A percentile compares a stretch with the other conserved stretches of the same genome.
phyloP scores from a whole-genome alignment of 2,888 invertebrate species.

The Rhogogaster chlorosoma region DNA sequence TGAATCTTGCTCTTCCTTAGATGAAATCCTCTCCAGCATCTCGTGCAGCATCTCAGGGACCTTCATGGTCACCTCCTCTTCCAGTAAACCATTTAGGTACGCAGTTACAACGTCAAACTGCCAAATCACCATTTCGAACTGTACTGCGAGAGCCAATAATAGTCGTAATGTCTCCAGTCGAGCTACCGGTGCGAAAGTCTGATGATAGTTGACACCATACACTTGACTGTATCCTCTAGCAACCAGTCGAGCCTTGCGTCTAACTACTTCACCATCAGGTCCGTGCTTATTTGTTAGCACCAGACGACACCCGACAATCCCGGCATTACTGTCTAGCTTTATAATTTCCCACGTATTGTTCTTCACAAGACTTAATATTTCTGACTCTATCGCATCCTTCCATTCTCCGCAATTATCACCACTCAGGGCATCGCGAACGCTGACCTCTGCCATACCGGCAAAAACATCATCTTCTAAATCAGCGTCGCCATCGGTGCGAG shows the following conservation, averaged over 20 bases:
- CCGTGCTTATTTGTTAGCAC: slow-evolving; percentile 46
- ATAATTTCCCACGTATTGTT: slow-evolving; percentile 40
- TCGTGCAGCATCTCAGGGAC: not conserved
- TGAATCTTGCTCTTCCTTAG: not conserved
- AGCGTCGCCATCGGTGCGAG: not conserved
- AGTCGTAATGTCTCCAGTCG: not conserved
- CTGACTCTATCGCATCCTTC: slow-evolving; percentile 48
- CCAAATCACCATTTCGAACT: not conserved
- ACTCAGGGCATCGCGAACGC: slow-evolving; percentile 42
- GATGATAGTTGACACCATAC: slow-evolving; percentile 32
- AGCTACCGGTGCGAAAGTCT: not conserved
- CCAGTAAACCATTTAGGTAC: not conserved
- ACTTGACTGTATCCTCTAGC: slow-evolving; percentile 48
- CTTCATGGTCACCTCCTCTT: not conserved
- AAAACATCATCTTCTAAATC: slow-evolving; percentile 4
- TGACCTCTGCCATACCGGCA: slow-evolving; percentile 48
- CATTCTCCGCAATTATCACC: slow-evolving; percentile 45
- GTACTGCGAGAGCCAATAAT: not conserved
- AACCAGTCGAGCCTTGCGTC: slow-evolving; percentile 50
- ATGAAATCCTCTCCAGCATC: not conserved
- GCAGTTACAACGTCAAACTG: not conserved
- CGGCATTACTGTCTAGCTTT: not conserved
- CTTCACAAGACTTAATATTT: slow-evolving; percentile 40
- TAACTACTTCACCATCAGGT: slow-evolving; percentile 46
- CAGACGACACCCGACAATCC: slow-evolving; percentile 41